Percentiles rank a stretch among this genome's conserved stretches.
phyloP scores from a whole-genome alignment of 2,888 invertebrate genomes.

The Sclerodermus sp. region DNA sequence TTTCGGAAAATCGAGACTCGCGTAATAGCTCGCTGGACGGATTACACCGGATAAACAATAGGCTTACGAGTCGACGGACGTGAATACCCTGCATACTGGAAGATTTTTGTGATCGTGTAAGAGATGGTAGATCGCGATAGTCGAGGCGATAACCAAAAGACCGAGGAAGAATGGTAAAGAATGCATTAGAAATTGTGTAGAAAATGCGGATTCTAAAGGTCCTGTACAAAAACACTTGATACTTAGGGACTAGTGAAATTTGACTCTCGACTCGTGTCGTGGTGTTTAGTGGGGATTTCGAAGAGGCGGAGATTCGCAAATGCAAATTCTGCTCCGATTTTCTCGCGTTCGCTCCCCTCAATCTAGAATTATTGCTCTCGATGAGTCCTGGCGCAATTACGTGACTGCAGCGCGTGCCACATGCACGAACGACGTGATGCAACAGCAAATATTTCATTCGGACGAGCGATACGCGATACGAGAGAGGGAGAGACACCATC shows the following conservation, averaged over 20 bases:
- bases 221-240: conserved; percentile 30
- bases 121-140: conserved; percentile 24
- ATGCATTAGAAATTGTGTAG: not conserved
- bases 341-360: not conserved
- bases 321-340: too few species aligned
- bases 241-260: too few species aligned
- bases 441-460: conserved; percentile 17
- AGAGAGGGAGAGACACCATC: not conserved
- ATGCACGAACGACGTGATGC: too few species aligned
- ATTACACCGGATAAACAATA: conserved; percentile 43
- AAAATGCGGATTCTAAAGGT: too few species aligned
- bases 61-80: conserved; percentile 12
- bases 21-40: conserved; percentile 36
- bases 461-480: not conserved
- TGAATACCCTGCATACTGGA: conserved; percentile 12
- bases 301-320: too few species aligned
- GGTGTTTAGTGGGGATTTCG: not conserved
- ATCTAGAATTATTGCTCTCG: too few species aligned
- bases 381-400: conserved; percentile 18
- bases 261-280: not conserved
- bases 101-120: conserved; percentile 18
- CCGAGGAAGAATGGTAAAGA: not conserved
- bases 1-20: conserved; percentile 38
- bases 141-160: conserved; percentile 10
- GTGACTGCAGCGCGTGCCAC: conserved; percentile 24